Evolutionary conservation across 2,888 invertebrate species (phyloP).

Genomic region (Atethmia centrago): DNA sequence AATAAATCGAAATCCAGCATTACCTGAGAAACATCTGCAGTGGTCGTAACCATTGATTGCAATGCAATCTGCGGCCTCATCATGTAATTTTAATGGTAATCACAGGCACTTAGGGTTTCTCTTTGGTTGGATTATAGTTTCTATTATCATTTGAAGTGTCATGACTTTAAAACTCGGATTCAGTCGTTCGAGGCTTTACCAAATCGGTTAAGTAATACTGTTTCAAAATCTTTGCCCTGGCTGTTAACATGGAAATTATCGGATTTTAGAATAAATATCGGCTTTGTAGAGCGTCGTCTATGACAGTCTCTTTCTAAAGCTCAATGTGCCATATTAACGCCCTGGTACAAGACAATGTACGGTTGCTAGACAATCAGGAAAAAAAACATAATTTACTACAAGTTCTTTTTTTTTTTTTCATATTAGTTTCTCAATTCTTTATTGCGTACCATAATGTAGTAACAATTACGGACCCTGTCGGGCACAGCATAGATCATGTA

Average conservation of each 20-base stretch:
- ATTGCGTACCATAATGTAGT: no score
- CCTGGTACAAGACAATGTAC: background rate
- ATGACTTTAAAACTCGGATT: conserved; percentile 30
- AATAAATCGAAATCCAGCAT: conserved; percentile 25
- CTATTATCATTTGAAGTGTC: conserved; percentile 41
- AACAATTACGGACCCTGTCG: no score
- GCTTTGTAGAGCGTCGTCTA: background rate
- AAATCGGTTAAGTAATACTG: conserved; percentile 21
- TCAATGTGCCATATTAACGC: background rate
- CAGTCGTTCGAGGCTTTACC: conserved; percentile 25
- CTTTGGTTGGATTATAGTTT: conserved; percentile 36
- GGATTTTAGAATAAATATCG: background rate
- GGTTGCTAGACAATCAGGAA: background rate
- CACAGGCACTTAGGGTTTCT: conserved; percentile 47
- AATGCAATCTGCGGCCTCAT: conserved; percentile 46
- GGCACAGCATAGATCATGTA: no score
- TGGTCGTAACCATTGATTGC: conserved; percentile 48
- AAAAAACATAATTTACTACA: background rate
- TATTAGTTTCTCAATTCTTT: no score
- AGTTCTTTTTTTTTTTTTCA: background rate
- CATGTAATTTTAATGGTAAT: conserved; percentile 58
- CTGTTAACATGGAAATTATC: background rate
- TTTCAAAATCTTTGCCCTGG: background rate
- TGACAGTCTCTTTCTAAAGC: background rate
- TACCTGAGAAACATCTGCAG: conserved; percentile 35